phyloP scores from a whole-genome alignment of 2,113 vertebrate genomes.

The Heptranchias perlo region DNA sequence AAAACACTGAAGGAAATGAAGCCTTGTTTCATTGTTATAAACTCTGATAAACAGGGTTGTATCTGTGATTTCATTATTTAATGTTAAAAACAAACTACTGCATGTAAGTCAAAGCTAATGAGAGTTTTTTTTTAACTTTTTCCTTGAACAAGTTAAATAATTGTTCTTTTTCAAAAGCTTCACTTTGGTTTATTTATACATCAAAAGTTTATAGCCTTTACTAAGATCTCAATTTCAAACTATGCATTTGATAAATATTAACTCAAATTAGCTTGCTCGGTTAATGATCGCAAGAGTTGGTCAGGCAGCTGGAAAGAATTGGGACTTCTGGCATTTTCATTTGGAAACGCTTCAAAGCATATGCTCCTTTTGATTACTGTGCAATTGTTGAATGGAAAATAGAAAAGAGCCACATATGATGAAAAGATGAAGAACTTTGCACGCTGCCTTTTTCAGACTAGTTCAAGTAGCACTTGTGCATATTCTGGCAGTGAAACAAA shows the following conservation, averaged over 20 bases:
- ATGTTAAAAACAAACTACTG: slow-evolving; percentile 23
- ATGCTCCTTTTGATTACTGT: slow-evolving; percentile 19
- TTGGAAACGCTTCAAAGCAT: slow-evolving; percentile 33
- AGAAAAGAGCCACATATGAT: slow-evolving; percentile 20
- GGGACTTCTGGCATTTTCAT: slow-evolving; percentile 25
- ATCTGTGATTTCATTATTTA: neutral
- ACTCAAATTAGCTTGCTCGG: slow-evolving; percentile 9
- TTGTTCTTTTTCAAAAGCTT: neutral
- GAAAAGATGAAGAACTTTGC: neutral
- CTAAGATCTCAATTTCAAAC: neutral
- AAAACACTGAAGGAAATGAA: neutral
- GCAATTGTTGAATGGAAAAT: neutral
- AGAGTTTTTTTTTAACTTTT: neutral
- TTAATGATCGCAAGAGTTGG: slow-evolving; percentile 26
- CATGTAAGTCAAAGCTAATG: neutral
- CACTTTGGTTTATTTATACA: slow-evolving; percentile 3
- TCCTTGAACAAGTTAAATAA: neutral
- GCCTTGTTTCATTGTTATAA: neutral
- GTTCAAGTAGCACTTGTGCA: neutral
- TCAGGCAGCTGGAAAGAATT: slow-evolving; percentile 34
- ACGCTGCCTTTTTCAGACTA: neutral
- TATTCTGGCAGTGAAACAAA: slow-evolving; percentile 7
- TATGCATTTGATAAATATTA: slow-evolving; percentile 31
- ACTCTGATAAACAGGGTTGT: neutral
- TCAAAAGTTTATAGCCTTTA: neutral